Evolutionary conservation across 2,888 invertebrate genomes (phyloP).

Genomic region (Dynastes hyllus): DNA sequence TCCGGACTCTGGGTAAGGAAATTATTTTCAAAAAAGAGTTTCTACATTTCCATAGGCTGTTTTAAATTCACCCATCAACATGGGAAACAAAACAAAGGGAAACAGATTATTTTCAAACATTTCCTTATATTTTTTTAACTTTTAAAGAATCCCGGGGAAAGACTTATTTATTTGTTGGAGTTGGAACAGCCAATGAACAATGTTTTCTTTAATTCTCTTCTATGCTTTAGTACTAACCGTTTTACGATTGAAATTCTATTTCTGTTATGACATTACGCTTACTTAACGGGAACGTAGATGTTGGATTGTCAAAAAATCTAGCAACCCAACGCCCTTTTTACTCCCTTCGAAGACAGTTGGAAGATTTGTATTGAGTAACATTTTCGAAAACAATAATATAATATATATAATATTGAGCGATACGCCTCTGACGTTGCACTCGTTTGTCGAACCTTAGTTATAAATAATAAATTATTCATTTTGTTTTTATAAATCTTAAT

Average conservation of each 20-base stretch:
- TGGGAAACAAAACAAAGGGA: too few relatives aligned
- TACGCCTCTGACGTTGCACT: too few relatives aligned
- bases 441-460: too few relatives aligned
- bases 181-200: slow-evolving; percentile 51
- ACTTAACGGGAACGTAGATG: slow-evolving; percentile 62
- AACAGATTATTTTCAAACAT: too few relatives aligned
- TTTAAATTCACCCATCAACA: not conserved
- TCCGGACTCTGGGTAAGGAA: slow-evolving; percentile 88
- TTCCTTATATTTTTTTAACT: too few relatives aligned
- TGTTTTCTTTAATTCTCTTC: slow-evolving; percentile 12
- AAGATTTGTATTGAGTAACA: slow-evolving; percentile 62
- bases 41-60: slow-evolving; percentile 28
- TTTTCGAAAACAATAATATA: not conserved
- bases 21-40: not conserved
- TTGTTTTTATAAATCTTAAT: too few relatives aligned
- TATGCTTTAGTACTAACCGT: slow-evolving; percentile 24
- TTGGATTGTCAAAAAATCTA: slow-evolving; percentile 77
- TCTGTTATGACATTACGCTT: slow-evolving; percentile 43
- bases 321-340: slow-evolving; percentile 80
- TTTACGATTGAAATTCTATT: slow-evolving; percentile 31
- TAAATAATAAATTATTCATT: too few relatives aligned
- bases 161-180: too few relatives aligned
- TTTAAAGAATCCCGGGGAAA: too few relatives aligned
- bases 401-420: too few relatives aligned
- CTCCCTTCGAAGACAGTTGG: slow-evolving; percentile 81